Evolutionary conservation across 1,140 invertebrate genomes (phyloP), one percentile per base, ranked within the genome.

Genomic region (Aphelinus atriplicis): DNA sequence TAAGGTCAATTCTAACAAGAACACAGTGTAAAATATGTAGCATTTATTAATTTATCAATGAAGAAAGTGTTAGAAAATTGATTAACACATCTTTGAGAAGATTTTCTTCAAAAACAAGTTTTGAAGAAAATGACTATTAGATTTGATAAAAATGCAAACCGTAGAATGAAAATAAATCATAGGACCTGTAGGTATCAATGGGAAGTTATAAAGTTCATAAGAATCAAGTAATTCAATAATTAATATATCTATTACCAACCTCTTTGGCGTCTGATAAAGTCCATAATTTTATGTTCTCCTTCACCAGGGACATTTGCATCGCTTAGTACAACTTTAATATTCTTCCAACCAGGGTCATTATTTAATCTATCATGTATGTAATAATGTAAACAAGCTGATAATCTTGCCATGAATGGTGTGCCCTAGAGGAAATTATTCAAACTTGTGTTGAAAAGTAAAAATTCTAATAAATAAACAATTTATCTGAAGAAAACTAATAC

Each of bases 271-370:
- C 98, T 90, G 78, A 99, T 98, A 86, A 93, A 99, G 88, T 99
- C 97, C 98, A 99, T 99, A 80, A 99, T 99, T 89, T 99, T 99
- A 84, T 99, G 98, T 88, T 99, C 98, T 43, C 98, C 98, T 90
- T 99, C 98, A 42, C 98, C 98, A 9, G 98, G 98, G 6, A 97
- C 97, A 91, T 98, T 99, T 1, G 98, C 98, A 90, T 99, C 98
- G 7, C 97, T 99, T 10, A 99, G 89, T 80, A 99, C 97, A 1
- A 99, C 95, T 88, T 98, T 97, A 70, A 99, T 94, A 56, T 94
- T 92, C 82, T 92, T 93, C 98, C 98, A 99, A 1, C 96, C 97
- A 47, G 97, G 95, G 88, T 99, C 95, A 87, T 91, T 98, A 83
- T 98, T 99, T 74, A 99, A 89, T 79, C 92, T 90, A 76, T 98